phyloP scores from a whole-genome alignment of 2,888 invertebrate species.

The Drosophila flavopinicola region DNA sequence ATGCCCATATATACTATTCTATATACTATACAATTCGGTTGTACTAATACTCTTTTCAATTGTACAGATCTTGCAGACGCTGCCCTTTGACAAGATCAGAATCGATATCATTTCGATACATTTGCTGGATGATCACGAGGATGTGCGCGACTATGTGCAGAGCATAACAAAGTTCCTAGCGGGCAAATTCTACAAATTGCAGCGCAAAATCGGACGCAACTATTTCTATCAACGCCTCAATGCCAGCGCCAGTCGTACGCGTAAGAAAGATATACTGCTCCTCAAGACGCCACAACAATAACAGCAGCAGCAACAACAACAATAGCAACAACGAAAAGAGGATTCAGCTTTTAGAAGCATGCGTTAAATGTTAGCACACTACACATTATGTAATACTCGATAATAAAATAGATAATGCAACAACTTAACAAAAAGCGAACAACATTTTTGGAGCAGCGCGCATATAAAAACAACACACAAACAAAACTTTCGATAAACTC shows the following conservation, averaged over 20 bases:
- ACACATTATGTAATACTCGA: constrained; percentile 33
- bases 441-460: constrained; percentile 18
- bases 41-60: not conserved
- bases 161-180: constrained; percentile 83
- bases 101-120: constrained; percentile 84
- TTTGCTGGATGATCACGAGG: constrained; percentile 82
- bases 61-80: constrained; percentile 83
- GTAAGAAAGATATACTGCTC: constrained; percentile 82
- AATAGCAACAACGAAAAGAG: constrained; percentile 20
- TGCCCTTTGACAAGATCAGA: constrained; percentile 84
- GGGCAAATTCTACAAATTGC: constrained; percentile 83
- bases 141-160: constrained; percentile 81
- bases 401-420: constrained; percentile 38
- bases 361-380: constrained; percentile 52
- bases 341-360: constrained; percentile 12
- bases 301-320: constrained; percentile 40
- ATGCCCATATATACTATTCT: not conserved
- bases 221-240: constrained; percentile 83
- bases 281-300: constrained; percentile 71
- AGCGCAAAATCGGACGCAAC: constrained; percentile 83
- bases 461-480: constrained; percentile 14
- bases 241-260: constrained; percentile 79
- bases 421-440: constrained; percentile 30
- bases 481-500: constrained; percentile 33
- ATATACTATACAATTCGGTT: not conserved